Evolutionary conservation across 2,888 invertebrate genomes (phyloP), one percentile per base, ranked within the genome.

Genomic region (Eumerus sabulonum): DNA sequence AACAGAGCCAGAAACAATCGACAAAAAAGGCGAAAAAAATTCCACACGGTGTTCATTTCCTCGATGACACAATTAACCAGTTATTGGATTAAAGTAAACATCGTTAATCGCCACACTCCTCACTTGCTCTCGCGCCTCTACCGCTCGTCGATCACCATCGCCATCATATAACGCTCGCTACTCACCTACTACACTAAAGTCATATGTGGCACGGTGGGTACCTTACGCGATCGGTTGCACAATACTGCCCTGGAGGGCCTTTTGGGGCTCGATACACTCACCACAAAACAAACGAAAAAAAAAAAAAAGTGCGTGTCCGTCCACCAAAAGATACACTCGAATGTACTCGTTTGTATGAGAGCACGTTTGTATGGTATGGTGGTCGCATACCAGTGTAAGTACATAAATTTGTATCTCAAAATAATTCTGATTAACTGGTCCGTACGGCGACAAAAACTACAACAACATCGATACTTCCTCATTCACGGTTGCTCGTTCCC

Each of bases 11-110:
- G 40, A 56, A 13, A 35, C 38, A 35, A 56, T 7, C 35, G 14
- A 36, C 47, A 48, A 1, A 42, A 27, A 47, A 60, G 13, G 42
- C 44, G 40, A 54, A 47, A 66, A 67, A 77, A 72, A 72, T 71
- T 72, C 71, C 60, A 71, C 63, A 59, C 50, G 42, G 35, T 77
- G 53, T 68, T 67, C 77, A 73, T 77, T 77, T 77, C 77, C 73
- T 77, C 77, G 77, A 77, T 77, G 77, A 77, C 77, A 77, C 77
- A 77, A 77, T 77, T 73, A 77, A 77, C 77, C 77, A 72, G 77
- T 77, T 77, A 77, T 73, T 68, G 77, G 72, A 57, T 68, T 44
- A 68, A 77, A 68, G 77, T 73, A 72, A 77, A 77, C 67, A 77
- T 38, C 53, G 66, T 68, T 73, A 67, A 77, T 72, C 73, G 56